Evolutionary conservation across 2,113 vertebrate genomes (phyloP).

Genomic region (Phyllostomus discolor): DNA sequence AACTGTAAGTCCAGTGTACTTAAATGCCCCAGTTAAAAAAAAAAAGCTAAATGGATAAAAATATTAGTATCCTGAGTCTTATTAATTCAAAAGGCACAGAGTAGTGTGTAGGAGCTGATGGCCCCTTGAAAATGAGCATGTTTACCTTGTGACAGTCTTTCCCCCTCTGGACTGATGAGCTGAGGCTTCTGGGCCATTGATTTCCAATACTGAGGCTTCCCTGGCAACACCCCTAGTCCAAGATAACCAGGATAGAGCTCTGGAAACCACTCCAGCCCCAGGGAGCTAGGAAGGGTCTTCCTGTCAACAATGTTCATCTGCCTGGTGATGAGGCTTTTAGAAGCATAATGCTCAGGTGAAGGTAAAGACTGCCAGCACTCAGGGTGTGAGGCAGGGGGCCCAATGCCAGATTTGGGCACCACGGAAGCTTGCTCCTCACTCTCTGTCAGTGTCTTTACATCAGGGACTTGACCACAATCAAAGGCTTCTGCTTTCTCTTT

Average conservation of each 20-base stretch:
- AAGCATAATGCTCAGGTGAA: background rate
- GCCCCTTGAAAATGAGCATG: background rate
- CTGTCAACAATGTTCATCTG: background rate
- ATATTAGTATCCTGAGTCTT: background rate
- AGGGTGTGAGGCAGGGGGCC: fast-evolving
- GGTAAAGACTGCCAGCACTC: background rate
- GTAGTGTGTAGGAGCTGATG: fast-evolving
- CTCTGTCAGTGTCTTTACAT: background rate
- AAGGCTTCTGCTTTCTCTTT: background rate
- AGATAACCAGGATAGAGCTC: slow-evolving; percentile 74
- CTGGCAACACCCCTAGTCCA: slow-evolving; percentile 66
- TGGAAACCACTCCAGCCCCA: slow-evolving; percentile 83
- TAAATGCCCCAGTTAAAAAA: no score
- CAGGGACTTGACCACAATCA: background rate
- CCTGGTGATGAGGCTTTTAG: background rate
- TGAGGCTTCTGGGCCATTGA: background rate
- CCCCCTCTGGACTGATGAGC: background rate
- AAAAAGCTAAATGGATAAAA: background rate
- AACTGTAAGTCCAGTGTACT: background rate
- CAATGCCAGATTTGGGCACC: fast-evolving
- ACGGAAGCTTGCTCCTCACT: background rate
- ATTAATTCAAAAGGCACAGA: background rate
- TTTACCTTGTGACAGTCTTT: slow-evolving; percentile 68
- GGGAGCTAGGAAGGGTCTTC: fast-evolving
- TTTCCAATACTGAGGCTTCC: background rate